Conservation (phyloP, 2,888 invertebrate genomes). For the Dysmachus trigonus region DNA sequence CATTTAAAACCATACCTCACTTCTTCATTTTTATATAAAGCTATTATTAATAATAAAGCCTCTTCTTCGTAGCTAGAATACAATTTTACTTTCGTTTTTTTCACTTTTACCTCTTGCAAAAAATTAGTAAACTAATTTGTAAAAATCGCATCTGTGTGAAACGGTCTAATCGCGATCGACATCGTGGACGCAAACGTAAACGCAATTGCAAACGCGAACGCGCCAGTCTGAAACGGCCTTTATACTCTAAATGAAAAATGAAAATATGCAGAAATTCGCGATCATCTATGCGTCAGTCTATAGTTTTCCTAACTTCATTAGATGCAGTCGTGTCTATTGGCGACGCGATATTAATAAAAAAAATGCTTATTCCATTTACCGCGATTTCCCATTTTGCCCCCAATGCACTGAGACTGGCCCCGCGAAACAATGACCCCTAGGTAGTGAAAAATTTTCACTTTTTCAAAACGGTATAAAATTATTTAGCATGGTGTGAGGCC, state of each 20-base stretch:
- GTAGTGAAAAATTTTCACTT: not conserved
- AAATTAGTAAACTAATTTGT: no score
- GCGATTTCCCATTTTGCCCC: not conserved
- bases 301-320: not conserved
- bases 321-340: not conserved
- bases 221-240: no score
- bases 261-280: not conserved
- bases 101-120: no score
- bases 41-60: no score
- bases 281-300: not conserved
- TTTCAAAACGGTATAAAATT: not conserved
- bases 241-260: not conserved
- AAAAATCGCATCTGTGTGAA: no score
- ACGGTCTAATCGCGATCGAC: no score
- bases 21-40: no score
- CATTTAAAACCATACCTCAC: no score
- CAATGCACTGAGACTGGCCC: not conserved
- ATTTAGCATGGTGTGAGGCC: not conserved
- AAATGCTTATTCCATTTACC: not conserved
- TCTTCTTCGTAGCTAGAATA: no score
- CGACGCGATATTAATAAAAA: not conserved
- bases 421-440: not conserved
- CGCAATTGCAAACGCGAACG: no score
- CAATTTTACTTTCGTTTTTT: no score
- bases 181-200: no score